phyloP scores from a whole-genome alignment of 1,140 invertebrate genomes.

The Eulimnadia texana region DNA sequence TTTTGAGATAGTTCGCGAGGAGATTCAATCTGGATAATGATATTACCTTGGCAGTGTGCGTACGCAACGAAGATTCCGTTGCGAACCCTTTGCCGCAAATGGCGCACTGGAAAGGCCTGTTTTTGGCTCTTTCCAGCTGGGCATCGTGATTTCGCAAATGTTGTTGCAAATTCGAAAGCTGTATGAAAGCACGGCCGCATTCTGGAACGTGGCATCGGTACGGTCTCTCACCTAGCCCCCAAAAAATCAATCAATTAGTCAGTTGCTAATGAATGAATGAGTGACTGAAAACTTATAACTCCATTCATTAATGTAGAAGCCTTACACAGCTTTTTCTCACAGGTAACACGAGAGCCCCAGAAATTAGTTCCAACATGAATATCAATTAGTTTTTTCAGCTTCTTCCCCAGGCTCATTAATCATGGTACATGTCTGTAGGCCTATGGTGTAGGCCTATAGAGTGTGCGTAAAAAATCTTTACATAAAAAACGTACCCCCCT shows the following conservation, averaged over 20 bases:
- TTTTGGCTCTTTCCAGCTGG: slow-evolving; percentile 85
- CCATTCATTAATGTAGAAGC: no score
- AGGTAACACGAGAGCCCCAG: background rate
- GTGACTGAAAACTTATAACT: no score
- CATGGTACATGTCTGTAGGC: background rate
- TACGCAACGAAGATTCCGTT: slow-evolving; percentile 83
- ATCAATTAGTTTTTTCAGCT: background rate
- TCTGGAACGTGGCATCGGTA: slow-evolving; percentile 93
- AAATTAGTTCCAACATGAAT: background rate
- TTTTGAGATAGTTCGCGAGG: no score
- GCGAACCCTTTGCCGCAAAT: slow-evolving; percentile 94
- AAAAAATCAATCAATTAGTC: no score
- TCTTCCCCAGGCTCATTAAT: background rate
- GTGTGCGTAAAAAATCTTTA: no score
- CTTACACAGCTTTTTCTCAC: background rate
- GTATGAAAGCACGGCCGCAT: slow-evolving; percentile 90
- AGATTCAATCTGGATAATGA: background rate
- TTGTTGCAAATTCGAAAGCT: slow-evolving; percentile 91
- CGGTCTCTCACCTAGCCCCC: slow-evolving; percentile 77
- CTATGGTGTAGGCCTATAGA: background rate
- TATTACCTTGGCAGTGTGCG: slow-evolving; percentile 90
- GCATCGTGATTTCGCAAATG: slow-evolving; percentile 92
- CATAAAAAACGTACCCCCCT: no score
- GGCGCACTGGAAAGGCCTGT: slow-evolving; percentile 85
- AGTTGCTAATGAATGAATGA: no score